phyloP scores from a whole-genome alignment of 2,888 invertebrate species.

The Aelia acuminata region DNA sequence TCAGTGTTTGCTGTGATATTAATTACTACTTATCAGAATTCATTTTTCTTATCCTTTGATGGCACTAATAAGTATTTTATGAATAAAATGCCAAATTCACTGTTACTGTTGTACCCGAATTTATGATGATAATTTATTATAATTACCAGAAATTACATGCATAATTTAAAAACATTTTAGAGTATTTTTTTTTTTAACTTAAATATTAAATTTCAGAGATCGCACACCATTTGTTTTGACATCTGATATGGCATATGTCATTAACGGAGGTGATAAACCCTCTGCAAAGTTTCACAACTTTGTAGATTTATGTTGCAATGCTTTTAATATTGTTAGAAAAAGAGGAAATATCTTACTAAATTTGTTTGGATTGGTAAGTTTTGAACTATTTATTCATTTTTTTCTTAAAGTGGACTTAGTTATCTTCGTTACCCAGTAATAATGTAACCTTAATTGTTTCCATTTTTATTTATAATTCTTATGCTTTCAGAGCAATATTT shows the following conservation, averaged over 20 bases:
- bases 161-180: not conserved
- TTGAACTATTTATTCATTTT: not conserved
- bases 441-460: not conserved
- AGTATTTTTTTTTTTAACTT: not conserved
- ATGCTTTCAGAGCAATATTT: not conserved
- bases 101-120: too few species aligned
- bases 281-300: constrained; percentile 96
- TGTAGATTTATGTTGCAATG: constrained; percentile 97
- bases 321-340: constrained; percentile 94
- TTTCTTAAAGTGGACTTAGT: not conserved
- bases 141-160: not conserved
- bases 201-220: constrained; percentile 76
- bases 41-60: not conserved
- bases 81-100: not conserved
- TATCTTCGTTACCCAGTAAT: not conserved
- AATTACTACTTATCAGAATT: not conserved
- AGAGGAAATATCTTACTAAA: constrained; percentile 92
- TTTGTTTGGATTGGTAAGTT: constrained; percentile 87
- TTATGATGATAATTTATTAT: too few species aligned
- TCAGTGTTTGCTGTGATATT: too few species aligned
- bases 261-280: constrained; percentile 95
- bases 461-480: not conserved
- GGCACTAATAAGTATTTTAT: not conserved
- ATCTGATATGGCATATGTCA: constrained; percentile 99
- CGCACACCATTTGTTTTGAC: constrained; percentile 98